Evolutionary conservation across 2,888 invertebrate species (phyloP), one percentile per base, ranked within the genome.

Genomic region (Tiliacea citrago): DNA sequence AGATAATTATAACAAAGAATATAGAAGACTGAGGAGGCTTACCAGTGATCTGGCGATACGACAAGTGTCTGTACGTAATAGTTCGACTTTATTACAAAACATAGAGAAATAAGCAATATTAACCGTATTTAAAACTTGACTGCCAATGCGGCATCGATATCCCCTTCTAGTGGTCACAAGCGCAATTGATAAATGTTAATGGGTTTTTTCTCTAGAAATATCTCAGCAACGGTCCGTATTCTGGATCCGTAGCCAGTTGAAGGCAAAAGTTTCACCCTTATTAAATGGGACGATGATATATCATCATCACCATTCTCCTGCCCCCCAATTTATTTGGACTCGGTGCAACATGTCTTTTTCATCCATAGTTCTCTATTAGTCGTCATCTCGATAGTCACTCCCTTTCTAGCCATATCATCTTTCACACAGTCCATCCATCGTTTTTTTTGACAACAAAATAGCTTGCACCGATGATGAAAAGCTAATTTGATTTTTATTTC

Each of bases 31-130:
- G 82, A 95, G 97, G 83, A 96, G 98, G 84, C 92, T 98, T 47
- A 98, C 98, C 16, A 97, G 97, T 89, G 97, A 97, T 90, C 94
- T 97, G 76, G 97, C 97, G 85, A 97, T 97, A 84, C 96, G 97
- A 88, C 97, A 97, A 93, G 97, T 97, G 79, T 97, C 97, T 88
- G 98, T 98, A 96, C 95, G 98, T 97, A 89, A 82, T 68, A 68
- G 2, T 16, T 60, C 55, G 18, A 18, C 7, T 13, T n/a, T 45
- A 39, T 53, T 60, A 29, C 18, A 49, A 51, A 49, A 24, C 13
- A 1, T 12, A 35, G 2, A 29, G 18, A 29, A 57, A 2, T 9
- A 49, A 21, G 21, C 5, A 63, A 29, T 29, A 6, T 21, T 35
- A 47, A 47, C 7, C 10, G 10, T 24, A 18, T 12, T 47, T 47